Percentiles rank a stretch among this genome's conserved stretches.
Evolutionary conservation across 2,113 vertebrate genomes (phyloP).

Genomic region (Platysternon megacephalum): DNA sequence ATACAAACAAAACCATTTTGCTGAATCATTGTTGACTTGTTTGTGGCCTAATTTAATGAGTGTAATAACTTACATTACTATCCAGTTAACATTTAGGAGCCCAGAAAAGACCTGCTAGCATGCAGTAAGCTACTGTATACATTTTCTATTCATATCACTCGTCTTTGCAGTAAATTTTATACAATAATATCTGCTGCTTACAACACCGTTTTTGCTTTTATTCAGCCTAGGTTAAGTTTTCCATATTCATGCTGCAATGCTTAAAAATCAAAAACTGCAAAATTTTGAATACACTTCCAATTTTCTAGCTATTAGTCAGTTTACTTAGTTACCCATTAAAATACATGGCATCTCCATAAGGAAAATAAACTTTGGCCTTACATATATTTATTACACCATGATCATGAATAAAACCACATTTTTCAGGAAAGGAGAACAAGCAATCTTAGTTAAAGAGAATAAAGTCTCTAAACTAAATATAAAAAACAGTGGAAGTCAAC

Average conservation of each 20-base stretch:
- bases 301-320: neutral
- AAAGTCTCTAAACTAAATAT: neutral
- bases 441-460: neutral
- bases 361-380: neutral
- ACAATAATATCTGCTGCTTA: slow-evolving; percentile 55
- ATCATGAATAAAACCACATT: neutral
- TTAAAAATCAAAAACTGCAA: neutral
- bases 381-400: accelerated
- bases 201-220: slow-evolving; percentile 24
- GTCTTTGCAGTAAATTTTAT: slow-evolving; percentile 74
- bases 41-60: slow-evolving; percentile 88
- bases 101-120: slow-evolving; percentile 82
- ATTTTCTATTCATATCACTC: slow-evolving; percentile 74
- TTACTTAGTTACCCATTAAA: neutral
- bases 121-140: slow-evolving; percentile 73
- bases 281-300: neutral
- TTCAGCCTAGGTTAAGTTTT: neutral
- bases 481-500: neutral
- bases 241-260: neutral
- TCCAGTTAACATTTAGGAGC: slow-evolving; percentile 83
- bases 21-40: slow-evolving; percentile 88
- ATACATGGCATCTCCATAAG: neutral
- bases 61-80: slow-evolving; percentile 86
- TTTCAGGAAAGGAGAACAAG: neutral
- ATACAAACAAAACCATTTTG: slow-evolving; percentile 89